phyloP scores from a whole-genome alignment of 2,888 invertebrate genomes.

The Athalia cordata region DNA sequence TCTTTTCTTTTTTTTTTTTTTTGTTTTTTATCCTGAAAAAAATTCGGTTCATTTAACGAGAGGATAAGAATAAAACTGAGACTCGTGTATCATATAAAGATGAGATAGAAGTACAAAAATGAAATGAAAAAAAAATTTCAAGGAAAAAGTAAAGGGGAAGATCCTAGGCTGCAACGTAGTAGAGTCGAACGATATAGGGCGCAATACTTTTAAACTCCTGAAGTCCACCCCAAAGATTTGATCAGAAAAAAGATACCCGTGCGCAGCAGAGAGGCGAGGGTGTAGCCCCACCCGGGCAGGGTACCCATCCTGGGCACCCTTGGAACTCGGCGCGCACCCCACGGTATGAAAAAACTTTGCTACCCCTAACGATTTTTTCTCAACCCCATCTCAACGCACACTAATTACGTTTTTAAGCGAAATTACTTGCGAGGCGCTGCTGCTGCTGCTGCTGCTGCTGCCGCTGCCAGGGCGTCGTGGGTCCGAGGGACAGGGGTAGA shows the following conservation, averaged over 20 bases:
- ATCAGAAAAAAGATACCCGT: slow-evolving; percentile 52
- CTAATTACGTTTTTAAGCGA: slow-evolving; percentile 72
- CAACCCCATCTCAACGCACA: slow-evolving; percentile 69
- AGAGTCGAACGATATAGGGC: not conserved
- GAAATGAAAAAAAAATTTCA: not conserved
- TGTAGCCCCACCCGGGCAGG: slow-evolving; percentile 56
- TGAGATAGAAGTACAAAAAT: not conserved
- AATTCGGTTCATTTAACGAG: too few relatives aligned
- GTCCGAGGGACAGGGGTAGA: slow-evolving; percentile 38
- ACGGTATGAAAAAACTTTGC: slow-evolving; percentile 54
- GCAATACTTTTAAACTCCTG: slow-evolving; percentile 46
- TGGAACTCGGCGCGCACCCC: slow-evolving; percentile 50
- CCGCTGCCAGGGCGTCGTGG: slow-evolving; percentile 7
- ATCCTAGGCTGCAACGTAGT: slow-evolving; percentile 28
- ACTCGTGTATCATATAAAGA: too few relatives aligned
- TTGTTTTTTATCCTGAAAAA: too few relatives aligned
- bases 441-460: too few relatives aligned
- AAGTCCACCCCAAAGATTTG: slow-evolving; percentile 66
- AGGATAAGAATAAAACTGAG: too few relatives aligned
- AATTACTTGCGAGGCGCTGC: slow-evolving; percentile 67
- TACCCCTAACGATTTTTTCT: slow-evolving; percentile 66
- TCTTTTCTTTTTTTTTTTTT: too few relatives aligned
- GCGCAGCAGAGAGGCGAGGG: slow-evolving; percentile 56
- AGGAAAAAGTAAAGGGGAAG: slow-evolving; percentile 17
- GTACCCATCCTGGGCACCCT: slow-evolving; percentile 60